A percentile compares a stretch with the other conserved stretches of the same genome.
Evolutionary conservation across 1,140 invertebrate genomes (phyloP).

Genomic region (Drosophila pseudoananassae): DNA sequence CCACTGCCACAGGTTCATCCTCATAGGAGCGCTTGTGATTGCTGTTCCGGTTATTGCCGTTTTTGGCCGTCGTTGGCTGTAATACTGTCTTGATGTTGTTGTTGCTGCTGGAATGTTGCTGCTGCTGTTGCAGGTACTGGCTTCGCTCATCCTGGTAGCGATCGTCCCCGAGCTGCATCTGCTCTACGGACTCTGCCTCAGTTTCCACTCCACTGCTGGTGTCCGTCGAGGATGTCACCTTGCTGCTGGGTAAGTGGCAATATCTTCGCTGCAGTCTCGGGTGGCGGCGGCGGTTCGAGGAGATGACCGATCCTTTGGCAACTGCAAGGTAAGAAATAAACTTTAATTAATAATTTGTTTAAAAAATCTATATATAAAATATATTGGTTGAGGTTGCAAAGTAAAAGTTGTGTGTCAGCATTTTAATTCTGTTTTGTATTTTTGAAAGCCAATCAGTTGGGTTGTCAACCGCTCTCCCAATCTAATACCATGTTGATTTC

Average conservation of each 20-base stretch:
- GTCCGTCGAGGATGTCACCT: constrained; percentile 4
- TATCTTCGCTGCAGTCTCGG: constrained; percentile 27
- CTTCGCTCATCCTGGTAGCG: constrained; percentile 6
- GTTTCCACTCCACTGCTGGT: constrained; percentile 15
- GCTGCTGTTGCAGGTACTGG: constrained; percentile 21
- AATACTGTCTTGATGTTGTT: constrained; percentile 69
- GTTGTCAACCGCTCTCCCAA: constrained; percentile 16
- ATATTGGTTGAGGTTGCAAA: not conserved
- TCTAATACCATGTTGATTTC: constrained; percentile 20
- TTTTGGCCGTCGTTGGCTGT: constrained; percentile 52
- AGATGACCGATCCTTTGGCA: constrained; percentile 59
- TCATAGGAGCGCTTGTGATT: constrained; percentile 38
- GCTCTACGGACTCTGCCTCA: constrained; percentile 13
- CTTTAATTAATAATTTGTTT: not conserved
- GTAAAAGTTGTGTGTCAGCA: not conserved
- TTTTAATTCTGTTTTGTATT: not conserved
- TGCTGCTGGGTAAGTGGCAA: constrained; percentile 15
- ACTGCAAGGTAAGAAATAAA: constrained; percentile 50
- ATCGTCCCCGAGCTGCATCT: constrained; percentile 31
- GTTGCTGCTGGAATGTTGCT: constrained; percentile 46
- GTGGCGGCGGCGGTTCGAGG: constrained; percentile 46
- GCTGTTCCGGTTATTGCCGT: constrained; percentile 15
- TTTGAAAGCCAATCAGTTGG: constrained; percentile 29
- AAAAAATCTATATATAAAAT: not conserved
- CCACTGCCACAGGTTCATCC: constrained; percentile 23